These are phyloP conservation scores for Myotis findleyi DNA, from an alignment of 2,797 vertebrate genomes.

Conservation along the genomic window DNA sequence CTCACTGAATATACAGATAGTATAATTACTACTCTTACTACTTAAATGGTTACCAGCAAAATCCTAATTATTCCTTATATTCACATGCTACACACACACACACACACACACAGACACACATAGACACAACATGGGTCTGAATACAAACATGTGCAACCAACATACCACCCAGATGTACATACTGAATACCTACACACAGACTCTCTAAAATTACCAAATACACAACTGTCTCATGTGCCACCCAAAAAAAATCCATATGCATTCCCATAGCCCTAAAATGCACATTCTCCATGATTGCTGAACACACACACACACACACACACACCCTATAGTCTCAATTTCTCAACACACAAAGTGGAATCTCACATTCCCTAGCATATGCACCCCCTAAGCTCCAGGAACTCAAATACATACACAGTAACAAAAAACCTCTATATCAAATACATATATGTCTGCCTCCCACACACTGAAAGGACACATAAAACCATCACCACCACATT, in stretches of 20 bases:
- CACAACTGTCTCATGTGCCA: background rate
- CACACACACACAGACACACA: background rate
- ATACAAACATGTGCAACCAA: background rate
- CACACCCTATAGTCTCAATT: background rate
- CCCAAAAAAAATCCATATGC: background rate
- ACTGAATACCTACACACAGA: background rate
- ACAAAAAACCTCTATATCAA: background rate
- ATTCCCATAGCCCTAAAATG: background rate
- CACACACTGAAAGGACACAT: background rate
- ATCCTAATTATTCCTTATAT: background rate
- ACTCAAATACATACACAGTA: background rate
- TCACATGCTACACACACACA: background rate
- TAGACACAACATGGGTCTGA: background rate
- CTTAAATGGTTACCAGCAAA: background rate
- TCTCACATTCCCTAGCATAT: background rate
- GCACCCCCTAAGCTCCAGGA: background rate
- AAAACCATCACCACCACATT: background rate
- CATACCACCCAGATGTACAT: background rate
- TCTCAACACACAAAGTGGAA: background rate
- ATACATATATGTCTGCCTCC: background rate
- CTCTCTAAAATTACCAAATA: background rate
- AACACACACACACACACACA: background rate
- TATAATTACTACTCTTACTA: background rate
- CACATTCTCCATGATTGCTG: background rate
- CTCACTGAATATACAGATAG: background rate